Base-by-base conservation (phyloP, 2,113 vertebrate genomes). In the Manacus vitellinus region DNA sequence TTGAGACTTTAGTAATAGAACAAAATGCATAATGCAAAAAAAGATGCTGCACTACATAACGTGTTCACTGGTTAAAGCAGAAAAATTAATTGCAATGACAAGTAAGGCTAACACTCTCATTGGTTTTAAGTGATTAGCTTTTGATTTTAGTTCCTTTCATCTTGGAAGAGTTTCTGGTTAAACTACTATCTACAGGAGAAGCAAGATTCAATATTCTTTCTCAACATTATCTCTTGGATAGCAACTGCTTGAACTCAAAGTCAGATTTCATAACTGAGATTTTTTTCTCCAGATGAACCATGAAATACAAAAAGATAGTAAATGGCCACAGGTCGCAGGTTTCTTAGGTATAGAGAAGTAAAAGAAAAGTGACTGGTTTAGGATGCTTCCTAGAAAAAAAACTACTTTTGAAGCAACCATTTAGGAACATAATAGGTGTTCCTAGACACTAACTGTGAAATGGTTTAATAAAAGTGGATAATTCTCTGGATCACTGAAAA, bases 141-240 rank as follows among this genome's bases (percentile, higher is more conserved):
- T 70, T 71, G n/a, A 75, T 71, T 89, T 93, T 89, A 31, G n/a
- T 84, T 78, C 9, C 7, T 87, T 85, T 67, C 18, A 63, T 67
- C 33, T 71, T 71, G 56, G 43, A n/a, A 51, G 68, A 44, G 14
- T 77, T 74, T 31, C 70, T 81, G 35, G 31, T 67, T 30, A 66
- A 78, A 78, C 66, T 79, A 16, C 33, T 52, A 24, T 37, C 25
- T 68, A 30, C 3, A 82, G 39, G 77, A 80, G 20, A 37, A 68
- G 11, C 14, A 92, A 92, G 68, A 79, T 88, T 82, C 61, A 88
- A 37, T 90, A 72, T 68, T 55, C 4, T 93, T 71, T 92, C 62
- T 88, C 25, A 92, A 39, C 39, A 56, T 78, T 80, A 46, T 61
- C 56, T 68, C 49, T 55, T 76, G 16, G 24, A 68, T 47, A 86